phyloP scores from a whole-genome alignment of 2,888 invertebrate genomes.

The Actias luna region DNA sequence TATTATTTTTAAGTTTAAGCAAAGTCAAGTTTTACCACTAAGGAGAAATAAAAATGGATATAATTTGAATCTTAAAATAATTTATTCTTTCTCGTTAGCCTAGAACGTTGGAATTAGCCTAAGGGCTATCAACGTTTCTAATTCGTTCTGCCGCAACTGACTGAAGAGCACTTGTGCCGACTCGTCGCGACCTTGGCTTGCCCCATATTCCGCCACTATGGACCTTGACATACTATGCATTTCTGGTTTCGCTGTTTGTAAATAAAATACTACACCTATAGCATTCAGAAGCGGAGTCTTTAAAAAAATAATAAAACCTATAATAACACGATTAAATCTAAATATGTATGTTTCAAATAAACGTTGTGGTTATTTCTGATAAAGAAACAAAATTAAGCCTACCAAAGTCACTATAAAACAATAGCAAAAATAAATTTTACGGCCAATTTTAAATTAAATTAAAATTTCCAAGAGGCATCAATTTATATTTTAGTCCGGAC shows the following conservation, averaged over 20 bases:
- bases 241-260: conserved; percentile 27
- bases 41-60: not conserved
- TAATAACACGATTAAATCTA: too few species aligned
- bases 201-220: conserved; percentile 36
- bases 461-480: too few species aligned
- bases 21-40: not conserved
- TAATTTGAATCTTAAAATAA: not conserved
- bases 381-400: too few species aligned
- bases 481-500: too few species aligned
- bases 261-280: not conserved
- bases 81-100: conserved; percentile 10
- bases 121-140: conserved; percentile 34
- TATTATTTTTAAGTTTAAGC: too few species aligned
- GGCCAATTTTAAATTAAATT: too few species aligned
- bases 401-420: too few species aligned
- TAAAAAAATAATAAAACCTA: too few species aligned
- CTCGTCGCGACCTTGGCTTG: conserved; percentile 36
- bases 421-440: too few species aligned
- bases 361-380: too few species aligned
- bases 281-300: too few species aligned
- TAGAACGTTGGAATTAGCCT: conserved; percentile 38
- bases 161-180: conserved; percentile 35
- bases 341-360: too few species aligned
- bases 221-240: conserved; percentile 44
- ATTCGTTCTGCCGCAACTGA: conserved; percentile 34